Conservation (phyloP, 2,888 invertebrate genomes). For the Acanthosepion lycidas region DNA sequence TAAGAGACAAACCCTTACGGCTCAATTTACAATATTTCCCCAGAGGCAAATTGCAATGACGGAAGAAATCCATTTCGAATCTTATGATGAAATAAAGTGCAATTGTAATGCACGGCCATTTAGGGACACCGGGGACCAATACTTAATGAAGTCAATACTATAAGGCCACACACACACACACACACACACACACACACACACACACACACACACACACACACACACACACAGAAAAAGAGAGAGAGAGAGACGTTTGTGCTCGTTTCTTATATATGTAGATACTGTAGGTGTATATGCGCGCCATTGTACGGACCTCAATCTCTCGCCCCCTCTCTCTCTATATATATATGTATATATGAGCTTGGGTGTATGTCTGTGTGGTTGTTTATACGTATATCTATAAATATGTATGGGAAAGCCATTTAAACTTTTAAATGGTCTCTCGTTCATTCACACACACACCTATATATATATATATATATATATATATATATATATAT, state of each 20-base stretch:
- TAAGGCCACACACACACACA: neutral
- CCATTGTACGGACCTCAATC: neutral
- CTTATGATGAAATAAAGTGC: slow-evolving; percentile 33
- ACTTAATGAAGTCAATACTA: neutral
- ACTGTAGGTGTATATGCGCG: neutral
- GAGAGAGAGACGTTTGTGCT: too few relatives aligned
- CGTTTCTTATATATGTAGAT: too few relatives aligned
- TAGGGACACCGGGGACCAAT: neutral
- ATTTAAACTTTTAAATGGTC: too few relatives aligned
- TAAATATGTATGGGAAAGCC: too few relatives aligned
- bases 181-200: neutral
- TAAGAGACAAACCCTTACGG: neutral
- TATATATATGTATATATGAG: neutral
- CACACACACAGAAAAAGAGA: neutral
- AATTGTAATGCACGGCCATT: neutral
- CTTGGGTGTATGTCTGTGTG: too few relatives aligned
- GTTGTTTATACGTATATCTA: too few relatives aligned
- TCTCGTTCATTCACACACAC: too few relatives aligned
- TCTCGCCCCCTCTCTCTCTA: neutral
- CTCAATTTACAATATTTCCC: neutral
- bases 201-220: neutral
- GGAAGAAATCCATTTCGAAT: slow-evolving; percentile 33
- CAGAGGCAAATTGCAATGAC: neutral
- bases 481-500: too few relatives aligned
- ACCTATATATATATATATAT: too few relatives aligned